These are phyloP conservation scores for Sarcoramphus papa DNA, from an alignment of 2,797 vertebrate species.

Conservation along the genomic window DNA sequence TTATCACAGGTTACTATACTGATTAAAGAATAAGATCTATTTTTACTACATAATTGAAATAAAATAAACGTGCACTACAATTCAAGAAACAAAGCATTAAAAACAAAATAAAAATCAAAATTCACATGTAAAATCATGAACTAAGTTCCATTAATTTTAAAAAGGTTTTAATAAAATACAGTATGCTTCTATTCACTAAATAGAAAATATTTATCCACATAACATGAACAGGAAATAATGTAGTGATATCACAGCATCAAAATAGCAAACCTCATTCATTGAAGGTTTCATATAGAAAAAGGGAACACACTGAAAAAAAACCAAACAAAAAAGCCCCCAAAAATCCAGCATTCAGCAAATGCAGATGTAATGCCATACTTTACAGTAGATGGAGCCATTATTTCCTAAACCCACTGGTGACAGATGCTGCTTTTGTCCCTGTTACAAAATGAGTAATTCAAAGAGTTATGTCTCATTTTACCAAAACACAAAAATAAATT, in stretches of 20 bases:
- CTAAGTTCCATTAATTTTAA: background rate
- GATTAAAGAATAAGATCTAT: background rate
- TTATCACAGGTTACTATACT: background rate
- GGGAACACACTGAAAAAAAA: background rate
- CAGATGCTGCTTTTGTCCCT: slow-evolving; percentile 31
- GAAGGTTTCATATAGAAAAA: background rate
- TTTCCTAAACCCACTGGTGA: slow-evolving; percentile 53
- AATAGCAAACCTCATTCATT: rapidly evolving
- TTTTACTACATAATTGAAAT: background rate
- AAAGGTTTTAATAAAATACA: background rate
- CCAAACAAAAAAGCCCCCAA: rapidly evolving
- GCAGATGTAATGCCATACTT: background rate
- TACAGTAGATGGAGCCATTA: slow-evolving; percentile 50
- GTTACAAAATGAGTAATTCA: slow-evolving; percentile 6
- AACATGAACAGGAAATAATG: background rate
- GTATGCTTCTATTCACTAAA: background rate
- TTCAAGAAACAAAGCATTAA: background rate
- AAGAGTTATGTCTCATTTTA: background rate
- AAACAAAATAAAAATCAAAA: background rate
- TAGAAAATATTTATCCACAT: background rate
- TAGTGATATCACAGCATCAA: background rate
- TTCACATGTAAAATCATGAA: background rate
- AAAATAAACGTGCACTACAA: background rate
- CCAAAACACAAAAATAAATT: background rate
- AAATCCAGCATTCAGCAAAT: background rate